A percentile compares a stretch with the other conserved stretches of the same genome.
These are phyloP conservation scores for Choristoneura rosaceana DNA, from an alignment of 2,888 invertebrate species.

Conservation along the genomic window DNA sequence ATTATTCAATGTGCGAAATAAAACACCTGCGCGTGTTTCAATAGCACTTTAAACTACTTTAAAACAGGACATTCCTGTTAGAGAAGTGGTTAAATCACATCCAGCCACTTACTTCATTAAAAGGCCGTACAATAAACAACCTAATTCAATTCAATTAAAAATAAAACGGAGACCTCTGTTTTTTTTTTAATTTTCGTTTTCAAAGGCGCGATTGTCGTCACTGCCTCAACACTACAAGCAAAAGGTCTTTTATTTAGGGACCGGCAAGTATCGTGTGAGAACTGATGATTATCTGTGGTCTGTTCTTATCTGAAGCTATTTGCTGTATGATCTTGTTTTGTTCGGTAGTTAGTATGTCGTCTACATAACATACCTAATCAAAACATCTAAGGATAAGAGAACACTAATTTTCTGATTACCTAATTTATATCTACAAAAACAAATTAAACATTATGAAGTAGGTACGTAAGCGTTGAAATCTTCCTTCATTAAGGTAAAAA, in stretches of 20 bases:
- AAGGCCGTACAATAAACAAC: constrained; percentile 45
- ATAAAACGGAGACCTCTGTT: constrained; percentile 6
- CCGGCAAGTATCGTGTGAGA: constrained; percentile 64
- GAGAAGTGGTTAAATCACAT: constrained; percentile 46
- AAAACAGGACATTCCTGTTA: constrained; percentile 38
- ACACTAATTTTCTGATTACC: too few species aligned
- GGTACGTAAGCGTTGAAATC: too few species aligned
- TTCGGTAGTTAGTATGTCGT: too few species aligned
- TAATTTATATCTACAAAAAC: too few species aligned
- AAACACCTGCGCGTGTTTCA: constrained; percentile 36
- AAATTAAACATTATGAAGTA: too few species aligned
- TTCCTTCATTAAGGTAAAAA: too few species aligned
- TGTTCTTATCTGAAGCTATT: background rate
- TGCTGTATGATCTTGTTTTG: background rate
- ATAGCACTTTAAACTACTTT: constrained; percentile 28
- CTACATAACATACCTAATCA: too few species aligned
- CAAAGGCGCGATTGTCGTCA: constrained; percentile 74
- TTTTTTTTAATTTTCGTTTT: constrained; percentile 25
- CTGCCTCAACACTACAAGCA: constrained; percentile 59
- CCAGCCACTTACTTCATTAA: constrained; percentile 71
- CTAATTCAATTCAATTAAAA: constrained; percentile 34
- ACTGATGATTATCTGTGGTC: constrained; percentile 60
- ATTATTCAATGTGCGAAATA: constrained; percentile 36
- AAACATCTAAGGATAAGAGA: too few species aligned
- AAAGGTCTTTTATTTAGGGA: constrained; percentile 54